Percentiles rank a stretch among this genome's conserved stretches.
Evolutionary conservation across 1,140 invertebrate genomes (phyloP).

Genomic region (Lasioglossum albipes): DNA sequence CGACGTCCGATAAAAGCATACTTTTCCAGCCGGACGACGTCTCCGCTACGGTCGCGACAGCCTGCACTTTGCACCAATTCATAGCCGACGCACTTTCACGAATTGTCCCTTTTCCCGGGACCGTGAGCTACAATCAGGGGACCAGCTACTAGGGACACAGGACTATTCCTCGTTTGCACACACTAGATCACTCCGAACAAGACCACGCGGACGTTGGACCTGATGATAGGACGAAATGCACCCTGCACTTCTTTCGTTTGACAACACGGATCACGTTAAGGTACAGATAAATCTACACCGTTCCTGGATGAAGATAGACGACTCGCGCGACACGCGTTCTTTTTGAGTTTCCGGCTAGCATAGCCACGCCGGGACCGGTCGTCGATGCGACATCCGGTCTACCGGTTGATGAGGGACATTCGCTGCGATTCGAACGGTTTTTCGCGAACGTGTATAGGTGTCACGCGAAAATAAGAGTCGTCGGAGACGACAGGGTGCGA

Average conservation of each 20-base stretch:
- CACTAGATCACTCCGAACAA: too few species aligned
- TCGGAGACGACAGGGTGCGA: slow-evolving; percentile 41
- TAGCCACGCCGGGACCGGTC: neutral
- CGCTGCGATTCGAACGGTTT: slow-evolving; percentile 5
- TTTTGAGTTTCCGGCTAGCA: neutral
- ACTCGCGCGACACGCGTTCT: neutral
- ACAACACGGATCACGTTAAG: neutral
- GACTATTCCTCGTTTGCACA: too few species aligned
- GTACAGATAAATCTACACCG: too few species aligned
- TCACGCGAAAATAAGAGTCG: slow-evolving; percentile 45
- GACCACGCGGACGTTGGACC: too few species aligned
- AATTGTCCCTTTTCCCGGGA: slow-evolving; percentile 15
- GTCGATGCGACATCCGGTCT: neutral
- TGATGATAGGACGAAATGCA: too few species aligned
- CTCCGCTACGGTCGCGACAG: slow-evolving; percentile 24
- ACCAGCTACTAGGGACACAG: too few species aligned
- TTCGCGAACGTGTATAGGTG: slow-evolving; percentile 13
- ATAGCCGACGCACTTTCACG: slow-evolving; percentile 53
- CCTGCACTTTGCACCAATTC: slow-evolving; percentile 55
- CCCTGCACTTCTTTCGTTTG: too few species aligned
- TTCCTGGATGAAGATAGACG: too few species aligned
- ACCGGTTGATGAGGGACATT: neutral
- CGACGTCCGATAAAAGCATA: slow-evolving; percentile 59
- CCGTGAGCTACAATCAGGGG: neutral
- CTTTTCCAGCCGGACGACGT: slow-evolving; percentile 41